Evolutionary conservation across 1,140 invertebrate genomes (phyloP).

Genomic region (Nasonia vitripennis): DNA sequence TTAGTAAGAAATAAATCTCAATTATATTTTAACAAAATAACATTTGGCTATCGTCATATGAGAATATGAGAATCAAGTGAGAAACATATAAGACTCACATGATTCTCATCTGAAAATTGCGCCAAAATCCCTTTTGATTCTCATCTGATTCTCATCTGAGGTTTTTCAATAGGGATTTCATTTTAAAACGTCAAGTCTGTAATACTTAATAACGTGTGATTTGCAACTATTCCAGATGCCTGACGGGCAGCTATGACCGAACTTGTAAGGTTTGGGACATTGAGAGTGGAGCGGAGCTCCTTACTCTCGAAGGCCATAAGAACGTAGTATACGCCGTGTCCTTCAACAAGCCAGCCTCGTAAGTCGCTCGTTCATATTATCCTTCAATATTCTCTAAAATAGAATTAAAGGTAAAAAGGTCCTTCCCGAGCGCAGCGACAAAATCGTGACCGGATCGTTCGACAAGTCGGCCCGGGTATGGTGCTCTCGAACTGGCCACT

Average conservation of each 20-base stretch:
- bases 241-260: constrained; percentile 89
- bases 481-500: constrained; percentile 81
- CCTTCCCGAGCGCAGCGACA: constrained; percentile 76
- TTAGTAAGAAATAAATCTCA: no score
- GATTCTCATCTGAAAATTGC: no score
- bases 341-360: constrained; percentile 87
- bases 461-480: constrained; percentile 87
- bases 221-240: constrained; percentile 76
- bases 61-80: no score
- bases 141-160: no score
- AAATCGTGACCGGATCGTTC: constrained; percentile 86
- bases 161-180: no score
- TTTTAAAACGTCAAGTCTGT: no score
- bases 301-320: constrained; percentile 83
- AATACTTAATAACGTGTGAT: no score
- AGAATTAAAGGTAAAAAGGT: neutral
- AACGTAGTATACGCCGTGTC: constrained; percentile 88
- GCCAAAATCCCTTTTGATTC: no score
- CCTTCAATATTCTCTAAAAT: neutral
- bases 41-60: no score
- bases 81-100: no score
- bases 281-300: constrained; percentile 81
- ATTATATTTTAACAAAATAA: no score
- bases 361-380: constrained; percentile 59
- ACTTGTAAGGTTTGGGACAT: constrained; percentile 91